Conservation (phyloP, 2,888 invertebrate species). For the Ophion costatus region DNA sequence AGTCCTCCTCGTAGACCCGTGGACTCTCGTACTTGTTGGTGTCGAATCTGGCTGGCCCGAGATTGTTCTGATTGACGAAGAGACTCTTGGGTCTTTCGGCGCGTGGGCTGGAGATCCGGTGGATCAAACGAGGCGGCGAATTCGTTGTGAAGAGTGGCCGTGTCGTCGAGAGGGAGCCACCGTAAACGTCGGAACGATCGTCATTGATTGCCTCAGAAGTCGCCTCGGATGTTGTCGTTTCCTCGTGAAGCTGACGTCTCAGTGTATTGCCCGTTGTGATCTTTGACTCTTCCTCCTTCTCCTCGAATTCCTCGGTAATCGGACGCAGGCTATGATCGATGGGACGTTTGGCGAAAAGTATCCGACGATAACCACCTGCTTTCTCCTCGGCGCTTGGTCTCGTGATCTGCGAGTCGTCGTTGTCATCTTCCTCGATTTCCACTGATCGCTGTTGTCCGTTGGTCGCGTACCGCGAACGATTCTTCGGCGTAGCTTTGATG, state of each 20-base stretch:
- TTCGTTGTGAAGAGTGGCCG: slow-evolving; percentile 89
- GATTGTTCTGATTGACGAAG: slow-evolving; percentile 74
- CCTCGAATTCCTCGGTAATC: slow-evolving; percentile 82
- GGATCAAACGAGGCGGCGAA: slow-evolving; percentile 85
- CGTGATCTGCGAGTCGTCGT: slow-evolving; percentile 79
- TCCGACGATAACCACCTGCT: slow-evolving; percentile 71
- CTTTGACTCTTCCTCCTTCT: slow-evolving; percentile 82
- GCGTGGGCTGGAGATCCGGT: slow-evolving; percentile 73
- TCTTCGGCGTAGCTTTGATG: slow-evolving; percentile 74
- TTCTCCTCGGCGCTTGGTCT: slow-evolving; percentile 77
- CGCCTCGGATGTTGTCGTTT: slow-evolving; percentile 83
- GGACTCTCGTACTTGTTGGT: slow-evolving; percentile 74
- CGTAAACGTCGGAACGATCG: slow-evolving; percentile 89
- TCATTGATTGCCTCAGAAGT: slow-evolving; percentile 87
- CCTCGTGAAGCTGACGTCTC: slow-evolving; percentile 87
- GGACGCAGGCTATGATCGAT: slow-evolving; percentile 80
- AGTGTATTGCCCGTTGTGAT: slow-evolving; percentile 85
- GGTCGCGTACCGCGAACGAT: slow-evolving; percentile 77
- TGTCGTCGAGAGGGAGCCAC: slow-evolving; percentile 86
- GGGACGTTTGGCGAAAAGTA: slow-evolving; percentile 79
- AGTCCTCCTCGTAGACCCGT: slow-evolving; percentile 75
- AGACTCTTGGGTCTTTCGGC: slow-evolving; percentile 75
- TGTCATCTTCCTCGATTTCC: slow-evolving; percentile 68
- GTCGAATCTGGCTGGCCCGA: slow-evolving; percentile 78
- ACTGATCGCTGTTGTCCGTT: slow-evolving; percentile 79